phyloP scores from a whole-genome alignment of 1,140 invertebrate species.

The Pteromalus puparum region DNA sequence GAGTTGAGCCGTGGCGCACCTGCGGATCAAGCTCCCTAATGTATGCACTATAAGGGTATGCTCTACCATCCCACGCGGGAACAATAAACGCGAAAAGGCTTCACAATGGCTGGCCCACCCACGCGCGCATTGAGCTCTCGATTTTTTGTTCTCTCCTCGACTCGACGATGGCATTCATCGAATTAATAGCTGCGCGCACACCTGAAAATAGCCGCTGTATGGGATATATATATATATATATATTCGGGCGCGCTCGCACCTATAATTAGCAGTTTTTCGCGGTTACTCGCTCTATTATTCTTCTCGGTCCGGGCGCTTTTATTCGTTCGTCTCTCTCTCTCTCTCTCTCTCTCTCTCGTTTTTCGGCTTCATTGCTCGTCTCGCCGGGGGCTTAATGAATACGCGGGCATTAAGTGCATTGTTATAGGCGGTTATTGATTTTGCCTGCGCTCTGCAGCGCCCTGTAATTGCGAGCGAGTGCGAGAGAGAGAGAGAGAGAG shows the following conservation, averaged over 20 bases:
- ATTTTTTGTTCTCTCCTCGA: neutral
- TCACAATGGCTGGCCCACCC: neutral
- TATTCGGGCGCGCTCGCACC: too few species aligned
- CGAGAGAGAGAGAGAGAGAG: neutral
- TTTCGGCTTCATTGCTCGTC: neutral
- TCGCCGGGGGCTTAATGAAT: neutral
- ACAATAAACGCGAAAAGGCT: neutral
- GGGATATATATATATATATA: neutral
- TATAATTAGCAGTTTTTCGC: conserved; percentile 4
- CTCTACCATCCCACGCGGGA: too few species aligned
- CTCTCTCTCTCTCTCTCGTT: too few species aligned
- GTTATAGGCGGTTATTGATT: conserved; percentile 21
- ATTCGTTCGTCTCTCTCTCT: neutral
- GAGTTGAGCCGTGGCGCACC: neutral
- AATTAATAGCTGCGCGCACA: neutral
- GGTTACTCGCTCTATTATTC: neutral
- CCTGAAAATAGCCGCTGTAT: neutral
- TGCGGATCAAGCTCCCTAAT: conserved; percentile 6
- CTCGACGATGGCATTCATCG: neutral
- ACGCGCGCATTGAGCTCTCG: neutral
- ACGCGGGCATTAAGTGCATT: neutral
- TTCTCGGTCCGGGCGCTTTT: neutral
- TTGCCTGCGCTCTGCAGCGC: neutral
- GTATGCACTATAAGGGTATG: too few species aligned
- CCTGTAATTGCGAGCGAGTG: conserved; percentile 1